Evolutionary conservation across 2,797 vertebrate species (phyloP).

Genomic region (Falco biarmicus): DNA sequence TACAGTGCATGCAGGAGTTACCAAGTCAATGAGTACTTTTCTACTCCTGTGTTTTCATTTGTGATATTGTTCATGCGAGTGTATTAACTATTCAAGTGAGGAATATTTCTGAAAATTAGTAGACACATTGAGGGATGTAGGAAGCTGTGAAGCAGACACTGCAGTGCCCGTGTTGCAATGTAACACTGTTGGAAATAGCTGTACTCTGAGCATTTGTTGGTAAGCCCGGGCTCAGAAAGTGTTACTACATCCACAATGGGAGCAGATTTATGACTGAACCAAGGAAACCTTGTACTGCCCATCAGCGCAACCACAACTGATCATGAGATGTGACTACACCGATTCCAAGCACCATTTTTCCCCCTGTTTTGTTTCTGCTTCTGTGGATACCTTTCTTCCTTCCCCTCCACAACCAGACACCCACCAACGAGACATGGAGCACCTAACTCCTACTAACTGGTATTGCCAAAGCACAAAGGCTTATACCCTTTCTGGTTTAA

Average conservation of each 20-base stretch:
- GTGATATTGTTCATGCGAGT: background rate
- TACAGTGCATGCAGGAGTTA: background rate
- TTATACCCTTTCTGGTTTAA: background rate
- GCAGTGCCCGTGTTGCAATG: background rate
- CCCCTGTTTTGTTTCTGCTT: background rate
- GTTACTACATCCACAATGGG: background rate
- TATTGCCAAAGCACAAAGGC: background rate
- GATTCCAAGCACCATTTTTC: background rate
- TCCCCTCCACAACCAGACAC: background rate
- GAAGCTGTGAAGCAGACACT: background rate
- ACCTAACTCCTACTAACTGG: background rate
- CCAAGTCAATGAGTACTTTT: background rate
- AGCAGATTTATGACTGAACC: accelerated
- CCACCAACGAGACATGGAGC: background rate
- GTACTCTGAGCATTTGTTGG: background rate
- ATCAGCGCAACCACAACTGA: background rate
- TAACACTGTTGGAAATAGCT: background rate
- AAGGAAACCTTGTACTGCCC: background rate
- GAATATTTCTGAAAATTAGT: background rate
- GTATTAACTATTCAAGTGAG: background rate
- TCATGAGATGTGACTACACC: background rate
- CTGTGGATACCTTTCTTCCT: background rate
- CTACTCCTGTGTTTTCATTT: background rate
- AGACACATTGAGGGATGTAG: background rate
- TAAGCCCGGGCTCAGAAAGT: background rate